Percentiles rank a stretch among this genome's conserved stretches.
Conservation (phyloP, 2,888 invertebrate genomes). For the Onthophagus sagittarius region DNA sequence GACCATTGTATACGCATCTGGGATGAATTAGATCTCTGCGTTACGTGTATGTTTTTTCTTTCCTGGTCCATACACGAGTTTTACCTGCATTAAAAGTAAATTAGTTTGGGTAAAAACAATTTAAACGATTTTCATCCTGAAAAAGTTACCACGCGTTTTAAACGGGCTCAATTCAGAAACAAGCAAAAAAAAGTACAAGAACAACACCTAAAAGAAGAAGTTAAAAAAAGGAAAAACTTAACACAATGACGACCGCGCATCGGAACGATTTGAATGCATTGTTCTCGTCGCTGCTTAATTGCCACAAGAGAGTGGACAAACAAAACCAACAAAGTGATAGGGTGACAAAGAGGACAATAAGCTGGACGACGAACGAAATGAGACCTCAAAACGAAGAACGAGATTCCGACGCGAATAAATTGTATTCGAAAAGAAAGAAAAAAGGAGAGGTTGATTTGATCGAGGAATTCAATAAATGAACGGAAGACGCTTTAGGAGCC, state of each 20-base stretch:
- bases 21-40: slow-evolving; percentile 28
- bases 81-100: neutral
- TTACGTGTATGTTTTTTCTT: neutral
- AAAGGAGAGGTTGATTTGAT: neutral
- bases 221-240: neutral
- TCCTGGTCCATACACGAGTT: neutral
- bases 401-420: neutral
- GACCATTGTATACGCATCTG: slow-evolving; percentile 47
- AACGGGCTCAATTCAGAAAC: neutral
- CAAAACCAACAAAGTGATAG: no score
- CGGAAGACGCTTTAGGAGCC: no score
- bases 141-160: neutral
- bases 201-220: neutral
- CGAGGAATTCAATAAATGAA: no score
- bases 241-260: neutral
- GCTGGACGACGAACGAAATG: neutral
- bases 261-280: slow-evolving; percentile 12
- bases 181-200: neutral
- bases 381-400: neutral
- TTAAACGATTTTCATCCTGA: neutral
- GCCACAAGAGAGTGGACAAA: neutral
- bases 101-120: neutral
- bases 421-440: neutral
- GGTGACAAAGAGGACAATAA: no score
- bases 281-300: slow-evolving; percentile 5